phyloP scores from a whole-genome alignment of 2,113 vertebrate genomes.

The Capreolus pygargus region DNA sequence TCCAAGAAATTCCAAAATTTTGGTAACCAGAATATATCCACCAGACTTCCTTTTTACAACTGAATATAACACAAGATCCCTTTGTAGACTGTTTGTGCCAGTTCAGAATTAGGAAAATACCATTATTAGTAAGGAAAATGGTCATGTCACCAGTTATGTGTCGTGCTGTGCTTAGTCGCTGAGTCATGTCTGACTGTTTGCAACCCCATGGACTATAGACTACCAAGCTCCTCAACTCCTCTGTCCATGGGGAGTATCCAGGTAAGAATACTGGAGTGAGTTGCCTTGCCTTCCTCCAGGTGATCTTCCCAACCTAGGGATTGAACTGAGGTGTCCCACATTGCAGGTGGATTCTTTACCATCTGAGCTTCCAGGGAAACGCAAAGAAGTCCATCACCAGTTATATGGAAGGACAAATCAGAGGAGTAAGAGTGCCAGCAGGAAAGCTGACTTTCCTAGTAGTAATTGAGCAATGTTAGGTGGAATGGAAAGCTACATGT shows the following conservation, averaged over 20 bases:
- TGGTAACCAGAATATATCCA: neutral
- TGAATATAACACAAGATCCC: neutral
- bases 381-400: neutral
- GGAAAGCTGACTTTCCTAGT: neutral
- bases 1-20: neutral
- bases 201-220: neutral
- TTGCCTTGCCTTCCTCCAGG: neutral
- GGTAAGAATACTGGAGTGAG: neutral
- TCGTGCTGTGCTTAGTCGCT: neutral
- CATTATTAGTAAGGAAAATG: neutral
- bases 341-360: neutral
- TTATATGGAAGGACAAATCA: neutral
- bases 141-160: neutral
- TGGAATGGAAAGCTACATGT: neutral
- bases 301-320: neutral
- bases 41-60: neutral
- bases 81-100: neutral
- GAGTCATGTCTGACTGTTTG: neutral
- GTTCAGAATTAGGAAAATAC: neutral
- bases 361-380: neutral
- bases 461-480: neutral
- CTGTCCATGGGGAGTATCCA: neutral
- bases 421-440: neutral
- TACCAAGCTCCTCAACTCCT: neutral
- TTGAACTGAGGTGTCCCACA: neutral